Percentiles rank a stretch among this genome's conserved stretches.
Conservation (phyloP, 2,113 vertebrate genomes). For the Osmerus eperlanus region DNA sequence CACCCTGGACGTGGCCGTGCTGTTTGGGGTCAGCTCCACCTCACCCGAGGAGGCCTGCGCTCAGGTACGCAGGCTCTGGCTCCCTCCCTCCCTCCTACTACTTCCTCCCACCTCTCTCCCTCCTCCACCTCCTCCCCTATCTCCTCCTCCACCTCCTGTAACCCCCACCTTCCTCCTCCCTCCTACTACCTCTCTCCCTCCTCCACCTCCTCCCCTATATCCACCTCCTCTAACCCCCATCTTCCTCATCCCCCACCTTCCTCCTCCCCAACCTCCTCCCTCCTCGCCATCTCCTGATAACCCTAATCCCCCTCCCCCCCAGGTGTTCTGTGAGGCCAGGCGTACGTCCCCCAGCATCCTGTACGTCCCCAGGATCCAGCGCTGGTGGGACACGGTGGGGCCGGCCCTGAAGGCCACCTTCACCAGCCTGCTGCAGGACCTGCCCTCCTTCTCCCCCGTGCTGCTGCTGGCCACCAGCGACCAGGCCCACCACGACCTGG, state of each 20-base stretch:
- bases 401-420: slow-evolving; percentile 77
- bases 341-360: slow-evolving; percentile 83
- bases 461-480: slow-evolving; percentile 82
- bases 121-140: background rate
- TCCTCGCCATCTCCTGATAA: too few species aligned
- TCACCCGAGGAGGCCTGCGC: slow-evolving; percentile 84
- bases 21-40: slow-evolving; percentile 67
- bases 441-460: slow-evolving; percentile 83
- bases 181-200: background rate
- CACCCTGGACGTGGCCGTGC: slow-evolving; percentile 71
- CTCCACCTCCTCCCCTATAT: background rate
- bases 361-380: slow-evolving; percentile 80
- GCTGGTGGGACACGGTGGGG: slow-evolving; percentile 83
- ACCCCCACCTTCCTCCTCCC: too few species aligned
- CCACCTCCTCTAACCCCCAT: background rate
- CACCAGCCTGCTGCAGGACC: slow-evolving; percentile 74
- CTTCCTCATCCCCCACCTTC: too few species aligned
- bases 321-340: slow-evolving; percentile 83
- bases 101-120: background rate
- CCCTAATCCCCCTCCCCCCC: background rate
- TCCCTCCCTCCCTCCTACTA: background rate
- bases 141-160: too few species aligned
- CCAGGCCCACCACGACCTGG: slow-evolving; percentile 26
- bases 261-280: background rate
- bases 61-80: slow-evolving; percentile 66